Evolutionary conservation across 2,888 invertebrate species (phyloP), one percentile per base, ranked within the genome.

Genomic region (Balanococcus diminutus): DNA sequence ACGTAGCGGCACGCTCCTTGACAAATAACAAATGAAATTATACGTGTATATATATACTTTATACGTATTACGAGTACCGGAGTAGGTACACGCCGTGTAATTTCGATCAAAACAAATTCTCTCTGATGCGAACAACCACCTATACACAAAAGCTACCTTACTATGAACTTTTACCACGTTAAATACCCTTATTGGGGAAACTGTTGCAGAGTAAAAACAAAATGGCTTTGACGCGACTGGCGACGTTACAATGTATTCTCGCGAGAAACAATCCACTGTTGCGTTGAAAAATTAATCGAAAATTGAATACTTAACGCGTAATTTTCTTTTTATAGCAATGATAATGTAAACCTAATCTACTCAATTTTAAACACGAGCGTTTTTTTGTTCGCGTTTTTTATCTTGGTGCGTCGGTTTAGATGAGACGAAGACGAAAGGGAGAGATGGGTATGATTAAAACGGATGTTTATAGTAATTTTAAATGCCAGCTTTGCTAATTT

Each of bases 11-110:
- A 16, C 46, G 22, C 22, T 56, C 19, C n/a, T 56, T 56, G 56
- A 56, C 56, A 56, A 56, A 56, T 56, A 56, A 56, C 56, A 56
- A 56, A 56, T 56, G 56, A 56, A 56, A 56, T 56, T 56, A 56
- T 22, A 19, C 56, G 9, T 22, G 11, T 46, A 46, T 46, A 46
- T 36, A 36, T n/a, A 0, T 0, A 46, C 46, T 46, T n/a, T 42
- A n/a, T n/a, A n/a, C n/a, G n/a, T n/a, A n/a, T n/a, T n/a, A n/a
- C n/a, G n/a, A n/a, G n/a, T n/a, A n/a, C n/a, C n/a, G n/a, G n/a
- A n/a, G n/a, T n/a, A n/a, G 5, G 8, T 36, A 36, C 36, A 36
- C 36, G 36, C 36, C 19, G 56, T n/a, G 46, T 8, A 36, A 36
- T 22, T 56, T 56, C 56, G 56, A 56, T 56, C 56, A 56, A 56